These are phyloP conservation scores for Smittia aterrima DNA, from an alignment of 2,888 invertebrate species.

Conservation along the genomic window DNA sequence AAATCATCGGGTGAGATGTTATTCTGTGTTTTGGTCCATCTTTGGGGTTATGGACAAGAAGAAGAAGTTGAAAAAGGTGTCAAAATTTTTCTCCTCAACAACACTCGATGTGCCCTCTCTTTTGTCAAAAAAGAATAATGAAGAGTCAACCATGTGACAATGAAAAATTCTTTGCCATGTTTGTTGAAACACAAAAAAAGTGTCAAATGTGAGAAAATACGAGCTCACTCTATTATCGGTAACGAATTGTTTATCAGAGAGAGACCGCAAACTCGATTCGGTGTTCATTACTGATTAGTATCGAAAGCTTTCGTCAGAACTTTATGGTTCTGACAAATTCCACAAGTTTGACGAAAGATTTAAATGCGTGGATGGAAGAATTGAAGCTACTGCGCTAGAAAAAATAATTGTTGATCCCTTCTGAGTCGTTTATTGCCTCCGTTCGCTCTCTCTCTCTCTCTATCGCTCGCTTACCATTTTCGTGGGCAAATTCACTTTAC, in stretches of 20 bases:
- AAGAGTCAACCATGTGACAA: background rate
- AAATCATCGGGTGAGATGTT: constrained; percentile 15
- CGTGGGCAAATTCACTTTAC: background rate
- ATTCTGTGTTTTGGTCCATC: background rate
- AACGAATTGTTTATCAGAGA: background rate
- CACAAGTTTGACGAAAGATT: constrained; percentile 33
- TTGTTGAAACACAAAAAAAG: constrained; percentile 24
- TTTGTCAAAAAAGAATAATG: constrained; percentile 1
- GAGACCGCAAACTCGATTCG: background rate
- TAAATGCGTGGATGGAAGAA: constrained; percentile 25
- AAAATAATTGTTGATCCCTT: background rate
- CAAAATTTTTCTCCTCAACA: constrained; percentile 33
- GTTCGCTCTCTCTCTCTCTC: background rate
- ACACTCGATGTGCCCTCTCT: background rate
- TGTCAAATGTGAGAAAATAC: constrained; percentile 40
- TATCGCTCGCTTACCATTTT: background rate
- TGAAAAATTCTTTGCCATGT: constrained; percentile 15
- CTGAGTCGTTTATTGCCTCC: constrained; percentile 8
- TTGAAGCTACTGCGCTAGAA: background rate
- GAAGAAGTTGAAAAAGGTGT: constrained; percentile 35
- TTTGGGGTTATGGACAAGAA: background rate
- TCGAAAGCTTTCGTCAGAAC: background rate
- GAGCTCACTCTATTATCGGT: constrained; percentile 40
- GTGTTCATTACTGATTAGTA: constrained; percentile 37
- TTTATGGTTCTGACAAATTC: constrained; percentile 35